These are phyloP conservation scores for Hirtodrosophila confusa DNA, from an alignment of 2,888 invertebrate species.

Conservation along the genomic window DNA sequence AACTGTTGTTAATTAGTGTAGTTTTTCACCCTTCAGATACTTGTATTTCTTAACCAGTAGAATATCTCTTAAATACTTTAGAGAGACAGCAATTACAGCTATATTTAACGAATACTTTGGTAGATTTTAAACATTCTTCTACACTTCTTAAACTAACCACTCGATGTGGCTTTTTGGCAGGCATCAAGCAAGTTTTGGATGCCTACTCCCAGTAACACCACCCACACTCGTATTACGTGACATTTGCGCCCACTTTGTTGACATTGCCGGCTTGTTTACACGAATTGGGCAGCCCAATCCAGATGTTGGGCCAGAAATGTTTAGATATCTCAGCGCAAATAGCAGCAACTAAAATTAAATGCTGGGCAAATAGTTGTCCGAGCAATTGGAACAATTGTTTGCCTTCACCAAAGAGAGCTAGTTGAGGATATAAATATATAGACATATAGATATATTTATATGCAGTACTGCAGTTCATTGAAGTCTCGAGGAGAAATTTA, in stretches of 20 bases:
- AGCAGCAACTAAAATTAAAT: constrained; percentile 55
- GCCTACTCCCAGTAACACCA: constrained; percentile 4
- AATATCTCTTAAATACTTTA: no score
- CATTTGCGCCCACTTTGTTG: constrained; percentile 57
- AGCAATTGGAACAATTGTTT: constrained; percentile 70
- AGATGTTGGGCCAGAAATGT: constrained; percentile 44
- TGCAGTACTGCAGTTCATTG: constrained; percentile 60
- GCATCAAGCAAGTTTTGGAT: constrained; percentile 29
- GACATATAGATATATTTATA: constrained; percentile 11
- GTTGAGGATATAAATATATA: constrained; percentile 1
- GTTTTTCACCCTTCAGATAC: no score
- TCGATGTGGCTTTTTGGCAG: constrained; percentile 9
- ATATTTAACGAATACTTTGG: no score
- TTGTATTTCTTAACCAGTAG: no score
- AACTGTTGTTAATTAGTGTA: no score
- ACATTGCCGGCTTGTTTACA: constrained; percentile 60
- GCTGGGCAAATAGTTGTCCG: constrained; percentile 62
- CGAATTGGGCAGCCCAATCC: constrained; percentile 29
- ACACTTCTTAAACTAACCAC: constrained; percentile 18
- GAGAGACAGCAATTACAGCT: no score
- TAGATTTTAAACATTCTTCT: no score
- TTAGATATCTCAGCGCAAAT: constrained; percentile 61
- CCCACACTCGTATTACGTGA: constrained; percentile 39
- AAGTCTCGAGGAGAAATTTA: constrained; percentile 54
- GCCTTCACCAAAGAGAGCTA: constrained; percentile 33